phyloP scores from a whole-genome alignment of 2,888 invertebrate species.

The Chloroclysta siterata region DNA sequence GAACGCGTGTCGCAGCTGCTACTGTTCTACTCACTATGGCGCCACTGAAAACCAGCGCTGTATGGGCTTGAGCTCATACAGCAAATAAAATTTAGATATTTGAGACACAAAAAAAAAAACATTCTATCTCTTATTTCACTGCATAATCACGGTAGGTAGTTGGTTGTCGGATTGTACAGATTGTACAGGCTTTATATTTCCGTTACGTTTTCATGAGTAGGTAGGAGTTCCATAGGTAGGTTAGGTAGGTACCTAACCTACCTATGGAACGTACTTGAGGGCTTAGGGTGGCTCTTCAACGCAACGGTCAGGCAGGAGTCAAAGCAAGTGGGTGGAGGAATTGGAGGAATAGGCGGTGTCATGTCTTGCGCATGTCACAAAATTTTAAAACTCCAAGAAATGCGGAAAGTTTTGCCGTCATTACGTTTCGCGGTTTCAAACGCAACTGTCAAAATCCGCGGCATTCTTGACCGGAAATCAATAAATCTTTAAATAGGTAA shows the following conservation, averaged over 20 bases:
- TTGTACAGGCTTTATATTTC: too few species aligned
- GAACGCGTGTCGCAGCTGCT: too few species aligned
- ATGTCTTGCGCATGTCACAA: slow-evolving; percentile 66
- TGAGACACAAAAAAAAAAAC: too few species aligned
- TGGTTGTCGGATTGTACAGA: too few species aligned
- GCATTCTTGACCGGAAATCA: slow-evolving; percentile 39
- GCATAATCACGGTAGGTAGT: too few species aligned
- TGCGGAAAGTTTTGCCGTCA: slow-evolving; percentile 59
- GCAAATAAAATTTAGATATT: too few species aligned
- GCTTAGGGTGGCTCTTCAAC: slow-evolving; percentile 5
- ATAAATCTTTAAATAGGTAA: slow-evolving; percentile 5
- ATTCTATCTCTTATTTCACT: too few species aligned
- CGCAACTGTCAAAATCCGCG: slow-evolving; percentile 57
- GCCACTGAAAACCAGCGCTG: too few species aligned
- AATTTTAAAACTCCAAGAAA: slow-evolving; percentile 53
- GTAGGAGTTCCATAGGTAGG: background rate
- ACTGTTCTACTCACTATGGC: too few species aligned
- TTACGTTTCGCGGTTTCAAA: slow-evolving; percentile 68
- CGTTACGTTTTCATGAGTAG: background rate
- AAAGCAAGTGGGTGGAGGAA: slow-evolving; percentile 33
- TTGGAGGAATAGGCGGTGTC: slow-evolving; percentile 13
- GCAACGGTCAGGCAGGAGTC: slow-evolving; percentile 10
- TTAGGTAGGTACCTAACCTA: background rate
- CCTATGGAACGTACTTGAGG: slow-evolving; percentile 5
- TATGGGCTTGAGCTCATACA: too few species aligned